A percentile compares a stretch with the other conserved stretches of the same genome.
Evolutionary conservation across 2,113 vertebrate species (phyloP).

Genomic region (Charadrius vociferus): DNA sequence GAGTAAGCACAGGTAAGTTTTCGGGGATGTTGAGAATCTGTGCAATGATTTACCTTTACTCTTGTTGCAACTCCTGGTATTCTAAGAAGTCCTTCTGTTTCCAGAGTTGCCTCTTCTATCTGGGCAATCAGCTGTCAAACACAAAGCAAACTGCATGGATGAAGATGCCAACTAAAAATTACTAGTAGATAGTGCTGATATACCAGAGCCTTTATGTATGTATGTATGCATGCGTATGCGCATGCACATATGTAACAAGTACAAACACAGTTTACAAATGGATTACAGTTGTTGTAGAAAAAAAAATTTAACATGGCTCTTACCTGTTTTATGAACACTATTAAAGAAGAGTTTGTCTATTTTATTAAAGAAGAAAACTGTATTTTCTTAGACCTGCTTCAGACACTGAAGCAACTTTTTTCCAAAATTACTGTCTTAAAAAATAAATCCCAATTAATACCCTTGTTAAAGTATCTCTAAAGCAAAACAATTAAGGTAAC

Average conservation of each 20-base stretch:
- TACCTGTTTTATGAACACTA: neutral
- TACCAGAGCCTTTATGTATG: neutral
- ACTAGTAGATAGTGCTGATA: neutral
- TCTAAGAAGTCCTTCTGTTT: conserved; percentile 93
- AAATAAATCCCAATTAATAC: neutral
- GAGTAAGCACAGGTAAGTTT: neutral
- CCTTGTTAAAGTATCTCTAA: neutral
- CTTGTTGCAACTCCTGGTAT: conserved; percentile 89
- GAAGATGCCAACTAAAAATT: neutral
- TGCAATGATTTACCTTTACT: conserved; percentile 83
- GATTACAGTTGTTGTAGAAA: neutral
- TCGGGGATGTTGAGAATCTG: neutral
- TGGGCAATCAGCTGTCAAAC: conserved; percentile 85
- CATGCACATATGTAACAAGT: neutral
- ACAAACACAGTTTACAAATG: neutral
- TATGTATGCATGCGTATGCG: neutral
- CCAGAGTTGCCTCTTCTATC: conserved; percentile 89
- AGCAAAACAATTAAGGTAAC: neutral
- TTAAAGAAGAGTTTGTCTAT: neutral
- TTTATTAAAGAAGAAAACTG: neutral
- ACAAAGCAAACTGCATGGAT: conserved; percentile 4
- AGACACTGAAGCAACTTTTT: neutral
- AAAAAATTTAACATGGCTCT: neutral
- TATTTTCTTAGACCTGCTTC: neutral
- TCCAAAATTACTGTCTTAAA: neutral